Conservation (phyloP, 2,888 invertebrate genomes). For the Craniophora ligustri region DNA sequence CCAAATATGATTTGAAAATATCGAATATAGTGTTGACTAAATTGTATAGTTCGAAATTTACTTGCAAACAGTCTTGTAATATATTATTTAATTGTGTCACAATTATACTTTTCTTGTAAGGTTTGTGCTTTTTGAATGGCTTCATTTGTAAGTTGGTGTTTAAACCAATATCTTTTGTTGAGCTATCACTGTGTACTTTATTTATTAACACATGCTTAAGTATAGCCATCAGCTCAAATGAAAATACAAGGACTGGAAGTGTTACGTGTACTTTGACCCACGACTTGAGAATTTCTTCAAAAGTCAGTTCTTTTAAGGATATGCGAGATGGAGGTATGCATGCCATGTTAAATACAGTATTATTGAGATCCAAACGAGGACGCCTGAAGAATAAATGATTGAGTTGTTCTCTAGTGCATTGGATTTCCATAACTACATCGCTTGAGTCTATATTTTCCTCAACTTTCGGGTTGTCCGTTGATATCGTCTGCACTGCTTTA, state of each 20-base stretch:
- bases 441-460: constrained; percentile 26
- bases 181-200: constrained; percentile 15
- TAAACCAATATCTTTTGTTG: background rate
- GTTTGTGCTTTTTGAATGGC: rapidly evolving
- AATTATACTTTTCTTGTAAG: rapidly evolving
- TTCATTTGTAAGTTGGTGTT: constrained; percentile 1
- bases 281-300: constrained; percentile 30
- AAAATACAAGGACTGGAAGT: constrained; percentile 20
- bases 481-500: constrained; percentile 48
- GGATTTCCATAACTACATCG: constrained; percentile 64
- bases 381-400: constrained; percentile 63
- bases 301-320: constrained; percentile 3
- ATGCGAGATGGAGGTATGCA: constrained; percentile 51
- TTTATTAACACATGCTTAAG: constrained; percentile 39
- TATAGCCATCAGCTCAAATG: constrained; percentile 24
- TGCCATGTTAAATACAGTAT: constrained; percentile 66
- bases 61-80: background rate
- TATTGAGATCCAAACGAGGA: constrained; percentile 56
- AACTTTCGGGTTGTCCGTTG: constrained; percentile 11
- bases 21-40: constrained; percentile 27
- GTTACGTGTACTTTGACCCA: constrained; percentile 27
- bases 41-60: background rate
- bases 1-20: constrained; percentile 51
- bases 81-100: background rate
- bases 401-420: constrained; percentile 64